These are phyloP conservation scores for Diprion similis DNA, from an alignment of 1,140 invertebrate species.

Conservation along the genomic window DNA sequence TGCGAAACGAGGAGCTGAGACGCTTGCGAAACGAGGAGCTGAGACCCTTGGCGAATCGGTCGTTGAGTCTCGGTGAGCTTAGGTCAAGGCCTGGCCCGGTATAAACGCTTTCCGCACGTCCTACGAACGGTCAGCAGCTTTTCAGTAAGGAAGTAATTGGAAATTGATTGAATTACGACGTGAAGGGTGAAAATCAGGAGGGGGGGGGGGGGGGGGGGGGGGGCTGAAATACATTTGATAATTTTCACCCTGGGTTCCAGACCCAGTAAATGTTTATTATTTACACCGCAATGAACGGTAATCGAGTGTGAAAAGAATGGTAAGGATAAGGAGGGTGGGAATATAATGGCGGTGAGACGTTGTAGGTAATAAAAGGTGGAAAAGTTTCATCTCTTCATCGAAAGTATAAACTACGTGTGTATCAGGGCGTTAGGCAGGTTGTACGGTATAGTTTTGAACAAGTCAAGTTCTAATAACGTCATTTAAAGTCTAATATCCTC, in stretches of 20 bases:
- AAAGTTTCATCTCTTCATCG: not conserved
- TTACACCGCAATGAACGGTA: no score
- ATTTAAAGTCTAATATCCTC: slow-evolving; percentile 26
- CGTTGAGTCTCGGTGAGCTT: not conserved
- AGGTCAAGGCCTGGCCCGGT: not conserved
- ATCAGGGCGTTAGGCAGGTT: no score
- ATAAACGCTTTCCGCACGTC: not conserved
- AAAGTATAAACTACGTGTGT: not conserved
- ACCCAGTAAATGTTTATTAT: no score
- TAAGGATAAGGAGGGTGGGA: not conserved
- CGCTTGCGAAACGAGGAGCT: no score
- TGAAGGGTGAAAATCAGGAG: no score
- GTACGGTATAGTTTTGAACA: not conserved
- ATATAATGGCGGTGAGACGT: not conserved
- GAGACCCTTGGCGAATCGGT: not conserved
- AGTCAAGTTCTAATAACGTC: slow-evolving; percentile 22
- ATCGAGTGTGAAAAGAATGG: no score
- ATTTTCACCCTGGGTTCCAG: no score
- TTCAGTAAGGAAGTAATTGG: not conserved
- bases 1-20: no score
- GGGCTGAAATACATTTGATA: no score
- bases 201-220: no score
- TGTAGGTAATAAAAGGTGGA: not conserved
- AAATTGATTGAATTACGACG: no score
- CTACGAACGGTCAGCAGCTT: not conserved